Evolutionary conservation across 2,113 vertebrate genomes (phyloP).

Genomic region (Callionymus lyra): DNA sequence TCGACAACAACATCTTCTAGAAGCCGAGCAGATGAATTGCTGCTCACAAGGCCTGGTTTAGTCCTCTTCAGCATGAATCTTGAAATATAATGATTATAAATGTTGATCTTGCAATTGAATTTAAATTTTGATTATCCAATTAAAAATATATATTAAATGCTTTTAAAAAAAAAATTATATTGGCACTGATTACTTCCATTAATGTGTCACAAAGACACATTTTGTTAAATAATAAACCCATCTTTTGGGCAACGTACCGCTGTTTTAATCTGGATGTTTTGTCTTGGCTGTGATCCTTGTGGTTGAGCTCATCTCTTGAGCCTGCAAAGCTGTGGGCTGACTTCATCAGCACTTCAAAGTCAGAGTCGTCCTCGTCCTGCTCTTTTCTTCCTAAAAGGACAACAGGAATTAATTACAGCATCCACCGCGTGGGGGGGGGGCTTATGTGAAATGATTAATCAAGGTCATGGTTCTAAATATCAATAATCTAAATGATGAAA

Average conservation of each 20-base stretch:
- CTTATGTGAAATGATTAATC: conserved; percentile 17
- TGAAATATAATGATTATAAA: no score
- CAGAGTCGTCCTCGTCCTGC: conserved; percentile 83
- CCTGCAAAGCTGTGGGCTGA: conserved; percentile 80
- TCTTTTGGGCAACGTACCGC: conserved; percentile 60
- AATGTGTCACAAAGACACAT: no score
- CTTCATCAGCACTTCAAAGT: conserved; percentile 96
- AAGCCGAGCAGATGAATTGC: conserved; percentile 82
- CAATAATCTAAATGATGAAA: conserved; percentile 15
- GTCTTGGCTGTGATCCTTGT: conserved; percentile 88
- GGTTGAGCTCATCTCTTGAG: conserved; percentile 81
- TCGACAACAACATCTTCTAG: conserved; percentile 88
- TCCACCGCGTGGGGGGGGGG: conserved; percentile 20
- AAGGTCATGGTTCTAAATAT: conserved; percentile 25
- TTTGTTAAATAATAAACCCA: no score
- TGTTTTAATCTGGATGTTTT: conserved; percentile 89
- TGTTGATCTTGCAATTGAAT: no score
- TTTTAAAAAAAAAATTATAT: conserved; percentile 50
- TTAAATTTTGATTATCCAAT: no score
- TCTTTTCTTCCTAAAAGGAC: conserved; percentile 71
- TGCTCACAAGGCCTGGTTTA: conserved; percentile 79
- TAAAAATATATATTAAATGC: no score
- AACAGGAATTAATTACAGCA: conserved; percentile 40
- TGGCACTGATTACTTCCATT: neutral
- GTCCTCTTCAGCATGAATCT: conserved; percentile 85